These are phyloP conservation scores for Anarrhichthys ocellatus DNA, from an alignment of 2,113 vertebrate genomes.

Conservation along the genomic window DNA sequence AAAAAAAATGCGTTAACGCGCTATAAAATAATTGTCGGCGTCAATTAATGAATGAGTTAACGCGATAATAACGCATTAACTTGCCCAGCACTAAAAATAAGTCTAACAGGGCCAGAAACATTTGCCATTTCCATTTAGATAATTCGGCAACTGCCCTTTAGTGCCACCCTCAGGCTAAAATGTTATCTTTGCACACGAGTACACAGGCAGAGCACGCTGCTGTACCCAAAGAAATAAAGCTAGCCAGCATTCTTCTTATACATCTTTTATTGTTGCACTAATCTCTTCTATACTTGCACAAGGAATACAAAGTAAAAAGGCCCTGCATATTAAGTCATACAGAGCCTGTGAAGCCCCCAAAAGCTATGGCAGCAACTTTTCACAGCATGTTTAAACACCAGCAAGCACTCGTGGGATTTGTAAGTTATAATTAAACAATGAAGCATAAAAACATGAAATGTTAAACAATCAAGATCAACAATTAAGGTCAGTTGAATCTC, in stretches of 20 bases:
- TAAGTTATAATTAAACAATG: constrained; percentile 64
- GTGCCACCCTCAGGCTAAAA: neutral
- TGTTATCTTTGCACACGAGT: neutral
- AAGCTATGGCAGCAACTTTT: constrained; percentile 37
- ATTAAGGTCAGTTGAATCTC: constrained; percentile 22
- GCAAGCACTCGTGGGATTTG: constrained; percentile 66
- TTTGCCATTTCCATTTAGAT: neutral
- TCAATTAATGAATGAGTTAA: too few relatives aligned
- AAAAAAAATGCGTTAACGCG: too few relatives aligned
- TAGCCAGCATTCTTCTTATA: constrained; percentile 27
- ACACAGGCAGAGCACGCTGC: neutral
- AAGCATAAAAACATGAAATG: constrained; percentile 69
- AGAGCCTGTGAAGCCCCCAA: constrained; percentile 8
- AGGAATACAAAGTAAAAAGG: constrained; percentile 60
- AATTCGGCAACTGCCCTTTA: neutral
- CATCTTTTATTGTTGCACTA: constrained; percentile 73
- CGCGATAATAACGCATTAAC: too few relatives aligned
- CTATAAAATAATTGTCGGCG: too few relatives aligned
- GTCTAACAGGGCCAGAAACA: neutral
- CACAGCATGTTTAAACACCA: constrained; percentile 58
- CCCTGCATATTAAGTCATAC: constrained; percentile 32
- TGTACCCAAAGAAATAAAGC: constrained; percentile 7
- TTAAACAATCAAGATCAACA: constrained; percentile 22
- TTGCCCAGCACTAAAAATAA: too few relatives aligned
- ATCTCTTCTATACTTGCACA: constrained; percentile 60